Conservation (phyloP, 2,888 invertebrate species). For the Octodonta nipae region DNA sequence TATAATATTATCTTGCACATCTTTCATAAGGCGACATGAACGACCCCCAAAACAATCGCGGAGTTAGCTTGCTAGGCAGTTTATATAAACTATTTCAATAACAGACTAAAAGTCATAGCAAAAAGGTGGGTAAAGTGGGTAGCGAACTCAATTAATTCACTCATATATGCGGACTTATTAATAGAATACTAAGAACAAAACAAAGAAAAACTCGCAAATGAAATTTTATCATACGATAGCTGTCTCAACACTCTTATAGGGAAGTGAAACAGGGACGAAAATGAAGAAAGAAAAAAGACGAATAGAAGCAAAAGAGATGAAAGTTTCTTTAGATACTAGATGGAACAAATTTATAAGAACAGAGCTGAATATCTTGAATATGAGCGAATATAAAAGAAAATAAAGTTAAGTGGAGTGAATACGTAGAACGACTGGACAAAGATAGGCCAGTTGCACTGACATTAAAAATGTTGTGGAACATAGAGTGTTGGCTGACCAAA, state of each 20-base stretch:
- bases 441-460: not conserved
- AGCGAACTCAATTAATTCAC: not conserved
- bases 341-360: not conserved
- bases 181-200: not conserved
- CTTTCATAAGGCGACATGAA: constrained; percentile 1
- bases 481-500: constrained; percentile 1
- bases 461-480: not conserved
- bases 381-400: not conserved
- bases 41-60: not conserved
- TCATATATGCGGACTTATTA: constrained; percentile 1
- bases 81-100: not conserved
- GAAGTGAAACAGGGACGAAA: constrained; percentile 2
- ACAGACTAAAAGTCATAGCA: not conserved
- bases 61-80: constrained; percentile 1
- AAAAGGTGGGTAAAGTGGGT: not conserved
- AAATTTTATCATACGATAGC: constrained; percentile 3
- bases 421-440: constrained; percentile 1
- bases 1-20: no score
- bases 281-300: constrained; percentile 1
- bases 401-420: constrained; percentile 1
- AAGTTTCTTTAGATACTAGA: not conserved
- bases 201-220: not conserved
- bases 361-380: constrained; percentile 1
- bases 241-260: constrained; percentile 2
- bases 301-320: constrained; percentile 3